A percentile compares a stretch with the other conserved stretches of the same genome.
These are phyloP conservation scores for Sander lucioperca DNA, from an alignment of 2,113 vertebrate genomes.

Conservation along the genomic window DNA sequence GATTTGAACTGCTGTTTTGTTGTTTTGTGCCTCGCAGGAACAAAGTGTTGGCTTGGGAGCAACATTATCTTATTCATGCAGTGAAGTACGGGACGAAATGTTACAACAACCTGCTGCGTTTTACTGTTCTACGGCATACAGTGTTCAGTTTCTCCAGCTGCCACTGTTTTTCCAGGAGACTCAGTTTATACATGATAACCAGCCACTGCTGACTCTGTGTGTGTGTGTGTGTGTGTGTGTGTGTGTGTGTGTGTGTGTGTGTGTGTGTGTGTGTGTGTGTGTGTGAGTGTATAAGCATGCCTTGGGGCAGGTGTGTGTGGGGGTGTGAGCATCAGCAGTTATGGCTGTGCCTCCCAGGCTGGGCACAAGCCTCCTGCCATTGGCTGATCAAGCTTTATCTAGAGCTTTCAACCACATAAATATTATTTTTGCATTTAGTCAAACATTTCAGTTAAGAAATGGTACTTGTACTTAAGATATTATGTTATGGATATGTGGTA, in stretches of 20 bases:
- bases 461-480: not conserved
- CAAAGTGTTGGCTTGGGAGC: not conserved
- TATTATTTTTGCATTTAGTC: not conserved
- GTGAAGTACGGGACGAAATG: constrained; percentile 34
- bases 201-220: constrained; percentile 8
- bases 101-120: constrained; percentile 50
- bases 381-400: not conserved
- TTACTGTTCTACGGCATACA: constrained; percentile 36
- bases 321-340: not conserved
- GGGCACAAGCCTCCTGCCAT: not conserved
- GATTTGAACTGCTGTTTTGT: constrained; percentile 23
- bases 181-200: constrained; percentile 53
- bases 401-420: not conserved
- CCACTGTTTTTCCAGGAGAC: constrained; percentile 57
- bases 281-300: constrained; percentile 14
- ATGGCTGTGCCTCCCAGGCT: not conserved
- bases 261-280: constrained; percentile 9
- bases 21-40: constrained; percentile 1
- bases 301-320: constrained; percentile 6
- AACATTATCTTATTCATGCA: constrained; percentile 38
- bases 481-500: not conserved
- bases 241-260: constrained; percentile 11
- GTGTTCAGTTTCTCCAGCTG: constrained; percentile 58
- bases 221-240: constrained; percentile 8
- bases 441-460: not conserved